phyloP scores from a whole-genome alignment of 1,140 invertebrate genomes.

The Linepithema humile region DNA sequence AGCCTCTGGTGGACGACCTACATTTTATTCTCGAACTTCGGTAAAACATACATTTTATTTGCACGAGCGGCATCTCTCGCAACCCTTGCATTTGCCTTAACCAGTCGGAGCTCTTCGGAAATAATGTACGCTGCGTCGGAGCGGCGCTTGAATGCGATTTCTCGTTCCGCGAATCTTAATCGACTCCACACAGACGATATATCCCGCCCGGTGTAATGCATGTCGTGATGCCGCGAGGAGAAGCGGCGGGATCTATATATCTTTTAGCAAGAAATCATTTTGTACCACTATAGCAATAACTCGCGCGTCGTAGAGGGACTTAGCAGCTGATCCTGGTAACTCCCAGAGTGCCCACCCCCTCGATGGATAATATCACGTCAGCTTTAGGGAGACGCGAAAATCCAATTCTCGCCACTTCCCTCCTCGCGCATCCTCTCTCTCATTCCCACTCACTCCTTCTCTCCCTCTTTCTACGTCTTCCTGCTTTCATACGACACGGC shows the following conservation, averaged over 20 bases:
- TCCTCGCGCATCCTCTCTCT: neutral
- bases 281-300: constrained; percentile 54
- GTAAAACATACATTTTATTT: constrained; percentile 13
- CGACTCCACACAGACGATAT: neutral
- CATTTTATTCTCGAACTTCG: constrained; percentile 3
- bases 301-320: constrained; percentile 36
- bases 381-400: constrained; percentile 57
- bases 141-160: neutral
- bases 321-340: constrained; percentile 54
- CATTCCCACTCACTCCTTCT: neutral
- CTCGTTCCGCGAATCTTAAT: neutral
- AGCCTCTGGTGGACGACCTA: neutral
- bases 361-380: constrained; percentile 54
- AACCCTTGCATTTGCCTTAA: neutral
- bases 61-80: neutral
- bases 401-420: constrained; percentile 40
- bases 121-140: neutral
- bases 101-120: neutral
- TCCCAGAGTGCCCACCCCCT: constrained; percentile 32
- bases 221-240: neutral
- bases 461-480: neutral
- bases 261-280: constrained; percentile 39
- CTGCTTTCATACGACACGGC: constrained; percentile 21
- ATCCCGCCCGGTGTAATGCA: neutral
- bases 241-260: constrained; percentile 1